Base-by-base conservation (phyloP, 2,113 vertebrate genomes). In the Carettochelys insculpta region DNA sequence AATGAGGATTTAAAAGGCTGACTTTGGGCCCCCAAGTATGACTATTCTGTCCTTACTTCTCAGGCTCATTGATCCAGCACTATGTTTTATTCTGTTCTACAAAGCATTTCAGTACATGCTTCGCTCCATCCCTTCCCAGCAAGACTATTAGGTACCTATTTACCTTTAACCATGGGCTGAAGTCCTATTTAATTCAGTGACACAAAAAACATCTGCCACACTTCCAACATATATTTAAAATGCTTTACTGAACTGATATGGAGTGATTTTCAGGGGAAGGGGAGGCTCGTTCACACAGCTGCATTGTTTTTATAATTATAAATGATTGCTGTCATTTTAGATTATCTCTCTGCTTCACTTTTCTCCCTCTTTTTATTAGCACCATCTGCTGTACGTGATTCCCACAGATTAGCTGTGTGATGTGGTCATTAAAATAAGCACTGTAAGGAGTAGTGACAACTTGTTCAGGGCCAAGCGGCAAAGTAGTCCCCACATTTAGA, bases 291-390 rank as follows among this genome's bases (percentile, higher is more conserved):
- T 80, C 31, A 24, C 50, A 0, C 2, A 47, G 11, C 34, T 73
- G n/a, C 50, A 77, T 8, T 68, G 5, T 68, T 86, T 89, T 92
- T 20, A n/a, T n/a, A 93, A 90, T 61, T 78, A 65, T 77, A 80
- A 85, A 58, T 0, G 0, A 22, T 47, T 0, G 1, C 45, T 78
- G 65, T 38, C 86, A 17, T 76, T 84, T 79, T 73, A 51, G 45
- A 68, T 43, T 76, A 34, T 31, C 53, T 84, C 43, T 29, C 1
- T 71, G 52, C 50, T 77, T 77, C 27, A 75, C 3, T 5, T 54
- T 90, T 87, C 24, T 84, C 61, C 89, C 81, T 6, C 81, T 91
- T 38, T 31, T 78, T 92, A 58, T 86, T 91, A 54, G 48, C 53
- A 29, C 50, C 14, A 34, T 87, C 31, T 87, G 47, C 56, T 77